phyloP scores from a whole-genome alignment of 2,797 vertebrate species.

The Numenius phaeopus region DNA sequence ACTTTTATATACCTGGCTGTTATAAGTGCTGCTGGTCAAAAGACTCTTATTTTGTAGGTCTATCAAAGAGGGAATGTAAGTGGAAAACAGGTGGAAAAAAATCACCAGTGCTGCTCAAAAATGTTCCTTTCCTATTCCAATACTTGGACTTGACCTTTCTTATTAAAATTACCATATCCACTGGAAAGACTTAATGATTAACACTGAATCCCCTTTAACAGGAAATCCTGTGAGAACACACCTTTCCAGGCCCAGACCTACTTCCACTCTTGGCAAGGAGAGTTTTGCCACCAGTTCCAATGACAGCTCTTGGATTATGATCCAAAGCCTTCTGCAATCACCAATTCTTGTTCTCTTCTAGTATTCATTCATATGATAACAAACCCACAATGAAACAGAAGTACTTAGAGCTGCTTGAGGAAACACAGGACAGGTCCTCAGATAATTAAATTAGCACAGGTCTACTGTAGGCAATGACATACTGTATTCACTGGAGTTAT shows the following conservation, averaged over 20 bases:
- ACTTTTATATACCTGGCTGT: neutral
- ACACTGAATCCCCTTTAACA: neutral
- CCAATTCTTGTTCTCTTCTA: neutral
- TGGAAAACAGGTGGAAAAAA: neutral
- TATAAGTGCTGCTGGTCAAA: neutral
- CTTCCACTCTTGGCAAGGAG: neutral
- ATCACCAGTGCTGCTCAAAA: neutral
- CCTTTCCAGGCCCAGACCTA: neutral
- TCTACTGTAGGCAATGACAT: neutral
- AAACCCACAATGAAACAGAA: neutral
- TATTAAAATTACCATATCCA: neutral
- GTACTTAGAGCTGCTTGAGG: neutral
- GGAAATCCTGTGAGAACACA: neutral
- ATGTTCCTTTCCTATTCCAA: neutral
- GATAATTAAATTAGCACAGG: neutral
- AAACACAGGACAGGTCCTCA: neutral
- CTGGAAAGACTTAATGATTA: neutral
- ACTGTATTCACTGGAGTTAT: neutral
- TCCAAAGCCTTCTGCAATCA: neutral
- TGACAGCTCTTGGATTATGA: neutral
- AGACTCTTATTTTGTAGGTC: neutral
- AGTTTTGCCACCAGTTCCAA: neutral
- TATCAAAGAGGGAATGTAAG: neutral
- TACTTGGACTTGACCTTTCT: neutral
- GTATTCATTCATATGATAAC: neutral